Base-by-base conservation (phyloP, 2,888 invertebrate species). In the Nomada goodeniana region DNA sequence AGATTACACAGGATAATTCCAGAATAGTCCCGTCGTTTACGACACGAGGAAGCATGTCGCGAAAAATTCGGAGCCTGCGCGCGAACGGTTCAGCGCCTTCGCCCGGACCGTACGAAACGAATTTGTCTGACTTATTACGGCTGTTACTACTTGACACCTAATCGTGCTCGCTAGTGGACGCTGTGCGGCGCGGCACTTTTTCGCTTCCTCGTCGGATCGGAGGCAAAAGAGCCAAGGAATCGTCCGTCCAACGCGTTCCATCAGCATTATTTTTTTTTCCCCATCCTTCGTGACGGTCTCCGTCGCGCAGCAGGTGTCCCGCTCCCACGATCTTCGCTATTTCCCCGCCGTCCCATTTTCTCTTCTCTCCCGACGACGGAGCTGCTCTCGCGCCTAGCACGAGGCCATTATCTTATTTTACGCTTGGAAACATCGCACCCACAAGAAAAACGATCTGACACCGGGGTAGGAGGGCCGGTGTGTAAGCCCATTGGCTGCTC, bases 341-440 rank as follows among this genome's bases (percentile, higher is more conserved):
- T 85, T 86, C 83, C 83, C 82, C 86, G 86, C 81, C 89, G 80
- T 80, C 82, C 86, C 83, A 88, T 86, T 89, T 91, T 91, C 89
- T 86, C 88, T 86, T 79, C 79, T 76, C 82, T 82, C 80, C 52
- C 59, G 81, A 47, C 42, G 69, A 78, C 86, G 88, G 79, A 78
- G 84, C 84, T 86, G 83, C 79, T 87, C 88, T 91, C 90, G 89
- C 91, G 90, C 91, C 91, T 90, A 90, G 90, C 85, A 83, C 86
- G 81, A 83, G 89, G 91, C 92, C 92, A 93, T 93, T 93, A 93
- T 93, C 93, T 93, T 92, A 92, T 93, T 93, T 93, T 92, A 92
- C 93, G 93, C 93, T 83, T 91, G 92, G 89, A 91, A 92, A 92
- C 91, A 91, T 91, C 91, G 89, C 90, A 91, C 91, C 91, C 91